phyloP scores from a whole-genome alignment of 2,888 invertebrate species.

The Liposcelis brunnea region DNA sequence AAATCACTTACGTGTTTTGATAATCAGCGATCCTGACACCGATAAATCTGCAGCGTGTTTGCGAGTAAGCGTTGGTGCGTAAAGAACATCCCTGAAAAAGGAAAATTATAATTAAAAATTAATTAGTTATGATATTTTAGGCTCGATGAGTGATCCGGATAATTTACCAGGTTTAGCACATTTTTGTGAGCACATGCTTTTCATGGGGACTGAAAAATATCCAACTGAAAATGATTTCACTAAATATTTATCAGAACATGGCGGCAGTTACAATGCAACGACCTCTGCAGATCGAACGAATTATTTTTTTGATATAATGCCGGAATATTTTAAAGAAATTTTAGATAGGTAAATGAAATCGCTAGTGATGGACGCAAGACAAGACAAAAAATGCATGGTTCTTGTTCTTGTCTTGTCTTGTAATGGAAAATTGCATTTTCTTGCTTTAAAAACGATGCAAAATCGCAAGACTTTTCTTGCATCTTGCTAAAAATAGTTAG shows the following conservation, averaged over 20 bases:
- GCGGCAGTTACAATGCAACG: slow-evolving; percentile 83
- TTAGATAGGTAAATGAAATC: too few relatives aligned
- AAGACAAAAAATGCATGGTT: too few relatives aligned
- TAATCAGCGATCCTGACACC: slow-evolving; percentile 79
- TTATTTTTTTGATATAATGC: slow-evolving; percentile 84
- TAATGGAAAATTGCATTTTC: too few relatives aligned
- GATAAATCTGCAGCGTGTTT: slow-evolving; percentile 89
- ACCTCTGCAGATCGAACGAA: slow-evolving; percentile 84
- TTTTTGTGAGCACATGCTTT: slow-evolving; percentile 98
- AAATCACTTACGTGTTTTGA: slow-evolving; percentile 74
- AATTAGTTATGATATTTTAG: too few relatives aligned
- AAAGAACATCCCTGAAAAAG: too few relatives aligned
- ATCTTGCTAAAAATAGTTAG: too few relatives aligned
- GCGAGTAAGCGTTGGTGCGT: slow-evolving; percentile 75
- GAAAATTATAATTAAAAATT: too few relatives aligned
- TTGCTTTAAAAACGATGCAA: too few relatives aligned
- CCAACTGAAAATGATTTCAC: slow-evolving; percentile 82
- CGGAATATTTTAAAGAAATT: slow-evolving; percentile 23
- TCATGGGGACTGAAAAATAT: slow-evolving; percentile 87
- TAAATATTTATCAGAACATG: slow-evolving; percentile 77
- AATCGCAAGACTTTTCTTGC: too few relatives aligned
- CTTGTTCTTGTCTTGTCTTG: too few relatives aligned
- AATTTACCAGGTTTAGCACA: slow-evolving; percentile 87
- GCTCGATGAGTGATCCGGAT: slow-evolving; percentile 77
- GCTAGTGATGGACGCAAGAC: too few relatives aligned